Evolutionary conservation across 2,888 invertebrate genomes (phyloP), one percentile per base, ranked within the genome.

Genomic region (Eupelmus urozonus): DNA sequence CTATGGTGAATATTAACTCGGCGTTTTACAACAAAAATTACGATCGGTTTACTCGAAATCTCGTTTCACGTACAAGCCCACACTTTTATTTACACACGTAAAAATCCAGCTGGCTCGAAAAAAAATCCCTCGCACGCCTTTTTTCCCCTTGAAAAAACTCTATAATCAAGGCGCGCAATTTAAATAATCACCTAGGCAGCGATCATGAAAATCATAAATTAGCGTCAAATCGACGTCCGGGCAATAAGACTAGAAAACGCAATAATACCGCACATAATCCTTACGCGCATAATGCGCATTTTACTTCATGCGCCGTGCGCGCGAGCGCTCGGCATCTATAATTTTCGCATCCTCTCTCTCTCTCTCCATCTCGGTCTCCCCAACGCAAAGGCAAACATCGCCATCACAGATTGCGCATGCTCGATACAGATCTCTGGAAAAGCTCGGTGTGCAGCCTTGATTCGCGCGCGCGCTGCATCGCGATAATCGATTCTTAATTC

Each of bases 401-500:
- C n/a, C n/a, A 40, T 13, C 62, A 29, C 62, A 11, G 23, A 40
- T 16, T 27, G 25, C 42, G 16, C n/a, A n/a, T n/a, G 16, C 11
- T 25, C 5, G 27, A 18, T 49, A 27, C 25, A 49, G n/a, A 65
- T 55, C 11, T 55, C 18, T 34, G 27, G 20, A 67, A 25, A 67
- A 60, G 5, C 57, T 40, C 13, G n/a, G n/a, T 2, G n/a, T n/a
- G 29, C 3, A n/a, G 9, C 18, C 40, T n/a, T 59, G 40, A 60
- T 60, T 23, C 40, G 55, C 67, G 40, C 40, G 13, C 13, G 23
- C 53, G 62, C 0, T 16, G 42, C 18, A 1, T 2, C 20, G 42
- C 29, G 49, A 65, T 65, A 67, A 67, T 57, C 67, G 55, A 55
- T 67, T 55, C 55, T 67, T 67, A 67, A 67, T 53, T 67, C 42